These are phyloP conservation scores for Pyxicephalus adspersus DNA, from an alignment of 2,113 vertebrate species.

Conservation along the genomic window DNA sequence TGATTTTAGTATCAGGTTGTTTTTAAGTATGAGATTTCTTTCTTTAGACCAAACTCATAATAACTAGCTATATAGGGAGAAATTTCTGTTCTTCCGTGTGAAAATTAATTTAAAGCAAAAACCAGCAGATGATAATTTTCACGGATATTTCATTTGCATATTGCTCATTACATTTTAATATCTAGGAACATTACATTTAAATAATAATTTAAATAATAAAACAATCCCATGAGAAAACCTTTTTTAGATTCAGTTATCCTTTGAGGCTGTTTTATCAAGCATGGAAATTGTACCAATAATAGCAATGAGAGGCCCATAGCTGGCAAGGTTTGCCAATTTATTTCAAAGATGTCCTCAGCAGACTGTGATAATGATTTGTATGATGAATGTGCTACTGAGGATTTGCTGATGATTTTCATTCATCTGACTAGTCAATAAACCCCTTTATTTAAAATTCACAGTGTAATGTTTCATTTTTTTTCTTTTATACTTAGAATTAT, in stretches of 20 bases:
- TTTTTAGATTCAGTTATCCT: slow-evolving; percentile 2
- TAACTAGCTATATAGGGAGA: background rate
- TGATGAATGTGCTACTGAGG: slow-evolving; percentile 24
- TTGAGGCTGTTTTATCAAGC: slow-evolving; percentile 38
- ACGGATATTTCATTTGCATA: slow-evolving; percentile 23
- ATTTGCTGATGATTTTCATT: background rate
- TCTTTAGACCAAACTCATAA: slow-evolving; percentile 4
- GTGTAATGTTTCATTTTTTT: background rate
- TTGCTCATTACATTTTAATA: slow-evolving; percentile 48
- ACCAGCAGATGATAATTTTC: slow-evolving; percentile 27
- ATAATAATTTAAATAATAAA: slow-evolving; percentile 47
- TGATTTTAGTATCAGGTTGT: too few relatives aligned
- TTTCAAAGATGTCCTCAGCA: slow-evolving; percentile 27
- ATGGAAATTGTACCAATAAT: slow-evolving; percentile 41
- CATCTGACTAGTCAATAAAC: slow-evolving; percentile 26
- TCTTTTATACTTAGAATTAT: background rate
- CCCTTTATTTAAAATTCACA: slow-evolving; percentile 20
- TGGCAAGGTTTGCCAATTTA: slow-evolving; percentile 36
- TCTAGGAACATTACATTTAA: slow-evolving; percentile 42
- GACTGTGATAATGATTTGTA: slow-evolving; percentile 2
- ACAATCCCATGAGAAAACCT: slow-evolving; percentile 20
- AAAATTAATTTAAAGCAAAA: slow-evolving; percentile 33
- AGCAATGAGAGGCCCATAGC: slow-evolving; percentile 12
- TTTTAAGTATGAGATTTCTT: background rate
- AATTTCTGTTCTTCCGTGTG: background rate